Evolutionary conservation across 2,113 vertebrate species (phyloP), one percentile per base, ranked within the genome.

Genomic region (Oreocharis arfaki): DNA sequence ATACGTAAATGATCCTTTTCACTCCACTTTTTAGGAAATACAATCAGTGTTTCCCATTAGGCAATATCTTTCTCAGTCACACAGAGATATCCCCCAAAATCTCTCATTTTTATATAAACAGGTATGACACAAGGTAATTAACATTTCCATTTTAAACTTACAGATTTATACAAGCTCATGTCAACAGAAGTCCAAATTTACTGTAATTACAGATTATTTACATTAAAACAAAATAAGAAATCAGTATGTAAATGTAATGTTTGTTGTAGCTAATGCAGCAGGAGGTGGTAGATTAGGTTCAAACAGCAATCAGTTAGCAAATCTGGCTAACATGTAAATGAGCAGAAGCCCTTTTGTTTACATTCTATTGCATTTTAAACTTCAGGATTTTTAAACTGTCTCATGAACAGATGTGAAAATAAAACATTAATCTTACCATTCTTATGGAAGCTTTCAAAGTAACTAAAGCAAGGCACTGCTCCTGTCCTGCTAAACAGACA

Each of bases 241-340:
- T 99, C 99, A 99, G 99, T 99, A 99, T 99, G 99, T 99, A 99
- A 99, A 99, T 99, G 99, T 99, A 99, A 99, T 99, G 99, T 99
- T 99, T 99, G 99, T 99, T 99, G 99, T 99, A 99, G 99, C 99
- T 99, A 99, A 99, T 98, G 98, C 97, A 98, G 98, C 98, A 98
- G 96, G 97, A 97, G 97, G 98, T 98, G 97, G 98, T 97, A 98
- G 98, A 98, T 98, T 98, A 98, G 98, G 97, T 98, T 98, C 97
- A 98, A 98, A 98, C 93, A 98, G 97, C 98, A 97, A 98, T 98
- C 98, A 98, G 96, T 97, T 94, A 98, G 97, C 97, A 98, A 98
- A 98, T 98, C 97, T 98, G 98, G 97, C 97, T 97, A 97, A 96
- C 97, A 98, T 98, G 97, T 97, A 98, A 98, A 98, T 98, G 98